A percentile compares a stretch with the other conserved stretches of the same genome.
Conservation (phyloP, 1,140 invertebrate genomes). For the Ips typographus region DNA sequence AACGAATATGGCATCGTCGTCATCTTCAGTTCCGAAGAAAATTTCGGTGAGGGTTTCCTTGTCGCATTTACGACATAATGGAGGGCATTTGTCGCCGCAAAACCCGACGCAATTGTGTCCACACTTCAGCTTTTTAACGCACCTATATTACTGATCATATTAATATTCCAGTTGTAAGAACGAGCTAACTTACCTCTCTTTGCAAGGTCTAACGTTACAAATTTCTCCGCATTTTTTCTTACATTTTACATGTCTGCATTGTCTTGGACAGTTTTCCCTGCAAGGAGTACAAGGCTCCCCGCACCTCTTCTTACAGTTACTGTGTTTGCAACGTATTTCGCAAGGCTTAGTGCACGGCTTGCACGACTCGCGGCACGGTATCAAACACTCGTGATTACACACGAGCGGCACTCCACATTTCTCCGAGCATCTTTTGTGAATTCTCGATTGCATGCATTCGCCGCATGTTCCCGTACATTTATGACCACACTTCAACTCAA, state of each 20-base stretch:
- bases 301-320: slow-evolving; percentile 59
- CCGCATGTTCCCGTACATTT: slow-evolving; percentile 62
- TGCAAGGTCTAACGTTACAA: slow-evolving; percentile 54
- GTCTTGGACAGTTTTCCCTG: slow-evolving; percentile 53
- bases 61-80: slow-evolving; percentile 56
- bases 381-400: slow-evolving; percentile 68
- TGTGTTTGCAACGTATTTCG: slow-evolving; percentile 60
- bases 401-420: slow-evolving; percentile 61
- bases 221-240: slow-evolving; percentile 57
- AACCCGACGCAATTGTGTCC: slow-evolving; percentile 65
- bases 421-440: slow-evolving; percentile 63
- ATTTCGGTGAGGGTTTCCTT: slow-evolving; percentile 54
- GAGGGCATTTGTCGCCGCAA: slow-evolving; percentile 67
- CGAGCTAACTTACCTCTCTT: slow-evolving; percentile 10
- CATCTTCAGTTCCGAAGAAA: slow-evolving; percentile 62
- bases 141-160: slow-evolving; percentile 2
- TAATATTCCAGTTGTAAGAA: too few species aligned
- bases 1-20: slow-evolving; percentile 62
- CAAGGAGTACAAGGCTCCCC: slow-evolving; percentile 59
- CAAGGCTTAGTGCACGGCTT: slow-evolving; percentile 64
- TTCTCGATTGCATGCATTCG: slow-evolving; percentile 60
- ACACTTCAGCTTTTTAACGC: slow-evolving; percentile 55
- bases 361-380: slow-evolving; percentile 61
- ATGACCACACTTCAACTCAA: slow-evolving; percentile 59
- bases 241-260: slow-evolving; percentile 55